These are phyloP conservation scores for Musca domestica DNA, from an alignment of 1,140 invertebrate species.

Conservation along the genomic window DNA sequence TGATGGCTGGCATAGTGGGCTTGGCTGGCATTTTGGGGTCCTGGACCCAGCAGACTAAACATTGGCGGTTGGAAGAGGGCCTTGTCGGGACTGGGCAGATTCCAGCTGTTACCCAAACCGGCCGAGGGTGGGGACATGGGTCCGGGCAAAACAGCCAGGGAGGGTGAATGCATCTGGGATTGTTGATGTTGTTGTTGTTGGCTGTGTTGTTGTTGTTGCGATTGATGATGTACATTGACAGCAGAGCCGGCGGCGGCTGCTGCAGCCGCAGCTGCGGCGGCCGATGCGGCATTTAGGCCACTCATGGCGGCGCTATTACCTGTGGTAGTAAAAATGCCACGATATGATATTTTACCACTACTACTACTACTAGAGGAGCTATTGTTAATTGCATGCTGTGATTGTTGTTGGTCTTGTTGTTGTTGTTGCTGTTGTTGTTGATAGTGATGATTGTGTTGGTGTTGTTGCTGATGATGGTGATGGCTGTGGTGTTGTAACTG, in stretches of 20 bases:
- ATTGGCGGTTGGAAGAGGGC: slow-evolving; percentile 60
- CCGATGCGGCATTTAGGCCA: slow-evolving; percentile 38
- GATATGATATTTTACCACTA: slow-evolving; percentile 66
- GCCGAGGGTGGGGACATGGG: slow-evolving; percentile 56
- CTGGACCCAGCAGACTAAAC: slow-evolving; percentile 56
- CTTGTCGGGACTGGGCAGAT: slow-evolving; percentile 64
- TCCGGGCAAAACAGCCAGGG: slow-evolving; percentile 47
- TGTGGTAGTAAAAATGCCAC: slow-evolving; percentile 68
- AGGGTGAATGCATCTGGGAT: slow-evolving; percentile 45
- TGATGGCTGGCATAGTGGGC: slow-evolving; percentile 50
- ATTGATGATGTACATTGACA: slow-evolving; percentile 11
- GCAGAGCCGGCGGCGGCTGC: slow-evolving; percentile 36
- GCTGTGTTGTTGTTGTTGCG: slow-evolving; percentile 29
- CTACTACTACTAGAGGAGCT: slow-evolving; percentile 53
- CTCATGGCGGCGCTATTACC: slow-evolving; percentile 59
- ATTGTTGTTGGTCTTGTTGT: slow-evolving; percentile 38
- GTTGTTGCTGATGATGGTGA: slow-evolving; percentile 41
- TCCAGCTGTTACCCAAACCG: slow-evolving; percentile 55
- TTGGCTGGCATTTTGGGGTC: slow-evolving; percentile 48
- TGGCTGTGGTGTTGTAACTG: slow-evolving; percentile 43
- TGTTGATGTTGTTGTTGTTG: slow-evolving; percentile 47
- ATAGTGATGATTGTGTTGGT: slow-evolving; percentile 38
- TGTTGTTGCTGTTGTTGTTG: slow-evolving; percentile 47
- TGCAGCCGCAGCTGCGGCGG: slow-evolving; percentile 31
- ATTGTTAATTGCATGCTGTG: slow-evolving; percentile 56